Percentiles rank a stretch among this genome's conserved stretches.
Evolutionary conservation across 2,797 vertebrate species (phyloP).

Genomic region (Sus cebifrons): DNA sequence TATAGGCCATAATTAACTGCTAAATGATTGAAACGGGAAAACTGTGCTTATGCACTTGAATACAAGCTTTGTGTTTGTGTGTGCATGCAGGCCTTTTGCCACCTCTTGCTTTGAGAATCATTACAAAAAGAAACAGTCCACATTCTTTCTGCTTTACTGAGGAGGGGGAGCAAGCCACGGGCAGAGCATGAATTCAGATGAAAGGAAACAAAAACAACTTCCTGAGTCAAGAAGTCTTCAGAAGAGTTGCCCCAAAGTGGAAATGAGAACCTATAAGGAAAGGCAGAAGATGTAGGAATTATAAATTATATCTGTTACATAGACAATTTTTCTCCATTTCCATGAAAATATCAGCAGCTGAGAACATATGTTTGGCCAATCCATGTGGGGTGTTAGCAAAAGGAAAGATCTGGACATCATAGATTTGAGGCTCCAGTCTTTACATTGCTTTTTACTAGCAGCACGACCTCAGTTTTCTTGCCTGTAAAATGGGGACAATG

Average conservation of each 20-base stretch:
- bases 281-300: slow-evolving; percentile 37
- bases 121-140: slow-evolving; percentile 19
- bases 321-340: slow-evolving; percentile 50
- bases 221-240: slow-evolving; percentile 33
- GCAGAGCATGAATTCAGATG: background rate
- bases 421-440: background rate
- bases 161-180: background rate
- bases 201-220: slow-evolving; percentile 49
- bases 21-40: slow-evolving; percentile 57
- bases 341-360: slow-evolving; percentile 20
- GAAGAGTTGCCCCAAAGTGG: slow-evolving; percentile 14
- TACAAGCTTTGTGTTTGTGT: background rate
- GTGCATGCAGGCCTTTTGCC: background rate
- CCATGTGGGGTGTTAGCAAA: background rate
- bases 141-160: slow-evolving; percentile 26
- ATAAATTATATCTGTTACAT: background rate
- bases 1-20: background rate
- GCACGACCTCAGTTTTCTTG: background rate
- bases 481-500: background rate
- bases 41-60: background rate
- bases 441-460: background rate
- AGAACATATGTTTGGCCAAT: slow-evolving; percentile 55
- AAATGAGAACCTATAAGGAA: slow-evolving; percentile 30
- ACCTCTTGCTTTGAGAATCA: slow-evolving; percentile 45
- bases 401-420: background rate